Evolutionary conservation across 2,113 vertebrate genomes (phyloP).

Genomic region (Gyps fulvus): DNA sequence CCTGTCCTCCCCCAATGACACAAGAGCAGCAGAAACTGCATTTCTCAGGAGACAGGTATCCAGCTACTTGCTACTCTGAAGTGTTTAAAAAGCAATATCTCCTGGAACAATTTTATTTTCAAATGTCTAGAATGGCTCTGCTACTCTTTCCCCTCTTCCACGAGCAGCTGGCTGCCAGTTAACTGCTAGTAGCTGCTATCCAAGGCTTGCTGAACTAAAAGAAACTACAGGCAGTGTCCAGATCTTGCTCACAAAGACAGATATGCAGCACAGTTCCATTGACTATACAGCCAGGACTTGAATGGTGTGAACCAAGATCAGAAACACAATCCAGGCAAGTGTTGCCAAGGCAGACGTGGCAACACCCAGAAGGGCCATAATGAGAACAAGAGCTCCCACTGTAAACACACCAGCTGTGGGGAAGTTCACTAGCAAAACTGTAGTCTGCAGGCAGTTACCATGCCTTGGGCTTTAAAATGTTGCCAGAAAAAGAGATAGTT

Average conservation of each 20-base stretch:
- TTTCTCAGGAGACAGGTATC: not conserved
- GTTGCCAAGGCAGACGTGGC: not conserved
- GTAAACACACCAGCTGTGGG: not conserved
- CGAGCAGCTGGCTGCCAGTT: not conserved
- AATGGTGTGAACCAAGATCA: not conserved
- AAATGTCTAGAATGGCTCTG: not conserved
- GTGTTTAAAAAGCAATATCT: not conserved
- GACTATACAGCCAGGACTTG: not conserved
- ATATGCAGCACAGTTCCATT: not conserved
- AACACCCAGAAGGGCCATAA: not conserved
- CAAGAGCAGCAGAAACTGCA: not conserved
- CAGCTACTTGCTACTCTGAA: not conserved
- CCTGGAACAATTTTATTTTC: not conserved
- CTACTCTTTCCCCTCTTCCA: not conserved
- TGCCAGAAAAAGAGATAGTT: not conserved
- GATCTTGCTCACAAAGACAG: not conserved
- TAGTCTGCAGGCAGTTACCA: not conserved
- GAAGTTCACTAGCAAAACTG: not conserved
- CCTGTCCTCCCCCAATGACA: not conserved
- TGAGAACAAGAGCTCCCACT: not conserved
- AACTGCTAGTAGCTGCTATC: not conserved
- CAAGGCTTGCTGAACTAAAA: not conserved
- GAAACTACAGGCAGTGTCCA: not conserved
- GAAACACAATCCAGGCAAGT: fast-evolving
- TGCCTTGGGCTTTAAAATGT: fast-evolving